phyloP scores from a whole-genome alignment of 2,888 invertebrate species.

The Cetonia aurata region DNA sequence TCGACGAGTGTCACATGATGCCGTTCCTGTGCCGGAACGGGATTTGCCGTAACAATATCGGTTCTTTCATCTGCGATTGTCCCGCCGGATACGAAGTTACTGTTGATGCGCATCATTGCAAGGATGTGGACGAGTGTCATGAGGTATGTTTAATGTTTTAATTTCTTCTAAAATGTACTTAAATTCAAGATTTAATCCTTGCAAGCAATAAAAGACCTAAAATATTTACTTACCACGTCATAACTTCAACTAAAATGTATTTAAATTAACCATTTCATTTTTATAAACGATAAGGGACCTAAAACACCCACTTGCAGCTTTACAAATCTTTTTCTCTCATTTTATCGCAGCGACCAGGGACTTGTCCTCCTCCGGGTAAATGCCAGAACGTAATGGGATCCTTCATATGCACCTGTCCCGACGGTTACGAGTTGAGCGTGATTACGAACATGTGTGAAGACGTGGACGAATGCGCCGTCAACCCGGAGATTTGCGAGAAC shows the following conservation, averaged over 20 bases:
- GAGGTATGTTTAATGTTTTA: slow-evolving; percentile 72
- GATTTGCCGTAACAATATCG: slow-evolving; percentile 83
- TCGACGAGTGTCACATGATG: slow-evolving; percentile 87
- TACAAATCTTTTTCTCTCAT: not conserved
- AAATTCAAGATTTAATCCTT: no score
- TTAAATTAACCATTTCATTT: no score
- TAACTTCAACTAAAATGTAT: no score
- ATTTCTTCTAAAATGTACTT: no score
- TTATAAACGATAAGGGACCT: no score
- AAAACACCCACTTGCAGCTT: no score
- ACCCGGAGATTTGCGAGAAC: slow-evolving; percentile 80
- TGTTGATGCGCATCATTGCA: slow-evolving; percentile 81
- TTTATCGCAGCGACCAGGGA: slow-evolving; percentile 66
- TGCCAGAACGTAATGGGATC: slow-evolving; percentile 80
- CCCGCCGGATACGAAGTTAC: slow-evolving; percentile 82
- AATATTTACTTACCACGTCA: no score
- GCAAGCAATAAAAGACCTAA: no score
- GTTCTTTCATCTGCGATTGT: slow-evolving; percentile 86
- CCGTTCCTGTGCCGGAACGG: slow-evolving; percentile 90
- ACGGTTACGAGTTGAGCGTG: slow-evolving; percentile 79
- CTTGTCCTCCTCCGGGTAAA: slow-evolving; percentile 74
- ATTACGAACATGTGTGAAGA: slow-evolving; percentile 76
- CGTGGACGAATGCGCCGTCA: slow-evolving; percentile 83
- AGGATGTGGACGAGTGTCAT: slow-evolving; percentile 83
- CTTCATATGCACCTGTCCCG: slow-evolving; percentile 81